Conservation (phyloP, 1,140 invertebrate species). For the Ooceraea biroi region DNA sequence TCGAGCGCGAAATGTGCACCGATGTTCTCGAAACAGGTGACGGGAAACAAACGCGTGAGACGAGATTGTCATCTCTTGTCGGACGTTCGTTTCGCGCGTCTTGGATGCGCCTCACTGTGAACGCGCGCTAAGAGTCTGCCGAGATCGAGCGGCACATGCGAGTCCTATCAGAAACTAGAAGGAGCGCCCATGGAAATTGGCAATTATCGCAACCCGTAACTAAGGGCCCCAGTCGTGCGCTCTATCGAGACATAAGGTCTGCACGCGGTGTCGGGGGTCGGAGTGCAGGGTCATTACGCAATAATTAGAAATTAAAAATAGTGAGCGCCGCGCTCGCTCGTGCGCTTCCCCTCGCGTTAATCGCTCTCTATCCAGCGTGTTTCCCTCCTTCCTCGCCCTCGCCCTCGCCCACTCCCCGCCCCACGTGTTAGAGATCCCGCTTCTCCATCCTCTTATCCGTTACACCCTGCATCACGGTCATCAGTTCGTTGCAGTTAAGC, state of each 20-base stretch:
- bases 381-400: neutral
- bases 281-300: conserved; percentile 74
- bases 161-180: conserved; percentile 74
- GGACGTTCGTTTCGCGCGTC: neutral
- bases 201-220: conserved; percentile 81
- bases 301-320: conserved; percentile 82
- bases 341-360: conserved; percentile 17
- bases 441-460: conserved; percentile 4
- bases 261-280: conserved; percentile 63
- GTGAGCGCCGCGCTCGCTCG: conserved; percentile 63
- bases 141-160: conserved; percentile 50
- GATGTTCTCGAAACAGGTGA: neutral
- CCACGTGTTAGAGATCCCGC: neutral
- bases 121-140: conserved; percentile 5
- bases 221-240: conserved; percentile 64
- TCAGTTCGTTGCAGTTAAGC: conserved; percentile 75
- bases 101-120: conserved; percentile 5
- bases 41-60: no score
- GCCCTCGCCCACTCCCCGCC: neutral
- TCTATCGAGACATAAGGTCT: conserved; percentile 78
- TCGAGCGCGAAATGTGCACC: neutral
- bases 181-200: conserved; percentile 77
- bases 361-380: conserved; percentile 34
- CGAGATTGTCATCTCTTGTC: neutral
- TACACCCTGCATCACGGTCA: conserved; percentile 67